phyloP scores from a whole-genome alignment of 2,113 vertebrate genomes.

The Lates calcarifer region DNA sequence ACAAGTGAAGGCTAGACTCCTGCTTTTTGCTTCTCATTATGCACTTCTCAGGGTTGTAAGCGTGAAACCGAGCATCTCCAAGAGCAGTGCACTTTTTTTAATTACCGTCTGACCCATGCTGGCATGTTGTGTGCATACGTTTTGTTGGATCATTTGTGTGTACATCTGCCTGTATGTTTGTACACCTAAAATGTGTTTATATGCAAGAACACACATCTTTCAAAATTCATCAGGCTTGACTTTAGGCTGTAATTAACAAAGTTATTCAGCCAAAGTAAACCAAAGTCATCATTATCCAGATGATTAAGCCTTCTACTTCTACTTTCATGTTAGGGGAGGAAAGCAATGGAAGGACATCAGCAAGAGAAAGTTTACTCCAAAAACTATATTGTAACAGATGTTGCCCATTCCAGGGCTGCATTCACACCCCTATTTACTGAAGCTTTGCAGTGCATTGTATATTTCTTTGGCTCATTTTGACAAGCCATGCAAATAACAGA shows the following conservation, averaged over 20 bases:
- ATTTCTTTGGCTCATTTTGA: neutral
- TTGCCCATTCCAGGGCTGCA: neutral
- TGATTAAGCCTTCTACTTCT: conserved; percentile 4
- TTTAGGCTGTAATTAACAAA: conserved; percentile 4
- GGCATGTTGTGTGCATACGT: neutral
- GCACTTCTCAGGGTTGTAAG: conserved; percentile 24
- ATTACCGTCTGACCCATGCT: conserved; percentile 17
- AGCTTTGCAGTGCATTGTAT: neutral
- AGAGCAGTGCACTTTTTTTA: conserved; percentile 45
- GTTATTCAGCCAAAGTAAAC: conserved; percentile 19
- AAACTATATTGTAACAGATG: neutral
- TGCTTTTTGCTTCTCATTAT: conserved; percentile 43
- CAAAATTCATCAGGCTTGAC: neutral
- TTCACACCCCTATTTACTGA: neutral
- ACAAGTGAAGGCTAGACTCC: conserved; percentile 33
- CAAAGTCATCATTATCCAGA: conserved; percentile 24
- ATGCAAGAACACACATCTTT: conserved; percentile 5
- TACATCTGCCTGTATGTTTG: neutral
- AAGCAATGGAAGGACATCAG: neutral
- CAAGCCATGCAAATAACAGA: too few relatives aligned
- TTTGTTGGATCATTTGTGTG: neutral
- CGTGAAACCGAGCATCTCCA: conserved; percentile 23
- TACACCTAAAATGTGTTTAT: neutral
- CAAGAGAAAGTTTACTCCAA: neutral
- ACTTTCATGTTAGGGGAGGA: neutral